Percentiles rank a stretch among this genome's conserved stretches.
phyloP scores from a whole-genome alignment of 2,797 vertebrate genomes.

The Gallirallus australis region DNA sequence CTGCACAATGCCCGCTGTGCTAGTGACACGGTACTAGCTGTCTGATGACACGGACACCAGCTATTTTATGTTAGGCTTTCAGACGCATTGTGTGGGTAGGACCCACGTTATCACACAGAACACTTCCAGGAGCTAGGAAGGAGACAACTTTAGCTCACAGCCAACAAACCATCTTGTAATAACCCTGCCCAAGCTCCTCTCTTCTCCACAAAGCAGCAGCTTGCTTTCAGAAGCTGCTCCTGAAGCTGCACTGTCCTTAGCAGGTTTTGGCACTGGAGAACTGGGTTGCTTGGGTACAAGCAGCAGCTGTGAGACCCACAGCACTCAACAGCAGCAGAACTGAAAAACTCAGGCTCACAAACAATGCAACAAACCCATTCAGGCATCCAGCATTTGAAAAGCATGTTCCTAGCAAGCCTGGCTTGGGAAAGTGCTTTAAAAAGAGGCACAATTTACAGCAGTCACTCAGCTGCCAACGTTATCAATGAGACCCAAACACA shows the following conservation, averaged over 20 bases:
- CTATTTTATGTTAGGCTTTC: background rate
- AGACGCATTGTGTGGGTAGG: background rate
- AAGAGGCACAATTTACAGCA: background rate
- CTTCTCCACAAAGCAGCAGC: background rate
- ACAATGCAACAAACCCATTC: background rate
- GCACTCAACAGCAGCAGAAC: background rate
- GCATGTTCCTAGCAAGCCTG: background rate
- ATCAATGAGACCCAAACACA: background rate
- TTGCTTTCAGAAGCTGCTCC: background rate
- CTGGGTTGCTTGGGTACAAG: background rate
- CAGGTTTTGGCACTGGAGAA: background rate
- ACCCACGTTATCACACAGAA: background rate
- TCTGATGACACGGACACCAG: background rate
- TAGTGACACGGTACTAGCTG: background rate
- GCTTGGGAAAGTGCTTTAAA: background rate
- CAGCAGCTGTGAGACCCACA: background rate
- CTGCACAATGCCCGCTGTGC: background rate
- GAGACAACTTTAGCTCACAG: background rate
- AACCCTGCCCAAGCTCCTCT: background rate
- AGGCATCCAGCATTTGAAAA: background rate
- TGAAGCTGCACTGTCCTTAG: background rate
- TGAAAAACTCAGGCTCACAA: background rate
- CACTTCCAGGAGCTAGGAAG: background rate
- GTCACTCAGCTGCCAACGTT: background rate
- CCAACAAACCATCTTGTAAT: background rate